Conservation (phyloP, 2,113 vertebrate genomes). For the Stegastes partitus region DNA sequence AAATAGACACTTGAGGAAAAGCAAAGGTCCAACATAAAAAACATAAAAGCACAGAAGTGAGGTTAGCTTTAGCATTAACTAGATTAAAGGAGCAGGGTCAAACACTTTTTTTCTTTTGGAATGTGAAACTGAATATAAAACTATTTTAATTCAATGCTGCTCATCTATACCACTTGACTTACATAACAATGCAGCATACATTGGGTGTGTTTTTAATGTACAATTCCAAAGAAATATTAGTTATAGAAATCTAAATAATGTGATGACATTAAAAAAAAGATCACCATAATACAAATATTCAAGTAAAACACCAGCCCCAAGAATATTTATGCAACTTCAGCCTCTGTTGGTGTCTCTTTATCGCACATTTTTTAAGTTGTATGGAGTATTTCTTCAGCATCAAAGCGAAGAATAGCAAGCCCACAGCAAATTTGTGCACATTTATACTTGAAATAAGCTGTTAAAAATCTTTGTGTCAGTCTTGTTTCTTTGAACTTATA, state of each 20-base stretch:
- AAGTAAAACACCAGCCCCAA: neutral
- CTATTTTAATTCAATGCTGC: neutral
- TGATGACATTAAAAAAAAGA: neutral
- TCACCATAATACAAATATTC: neutral
- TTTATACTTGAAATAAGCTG: constrained; percentile 18
- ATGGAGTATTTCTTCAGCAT: neutral
- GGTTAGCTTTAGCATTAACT: neutral
- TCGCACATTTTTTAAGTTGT: neutral
- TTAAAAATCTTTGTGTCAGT: constrained; percentile 41
- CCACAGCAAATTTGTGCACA: constrained; percentile 17
- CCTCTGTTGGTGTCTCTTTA: neutral
- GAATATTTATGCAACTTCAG: neutral
- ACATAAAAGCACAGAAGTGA: neutral
- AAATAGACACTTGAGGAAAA: constrained; percentile 10
- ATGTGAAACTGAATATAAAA: neutral
- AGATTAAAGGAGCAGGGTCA: neutral
- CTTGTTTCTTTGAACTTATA: constrained; percentile 63
- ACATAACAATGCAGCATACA: neutral
- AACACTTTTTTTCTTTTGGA: neutral
- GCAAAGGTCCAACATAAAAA: neutral
- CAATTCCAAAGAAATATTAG: neutral
- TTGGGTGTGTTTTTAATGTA: neutral
- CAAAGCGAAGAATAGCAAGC: constrained; percentile 29
- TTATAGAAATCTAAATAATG: neutral
- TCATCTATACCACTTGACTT: neutral